A percentile compares a stretch with the other conserved stretches of the same genome.
These are phyloP conservation scores for Scrobipalpa costella DNA, from an alignment of 2,888 invertebrate genomes.

Conservation along the genomic window DNA sequence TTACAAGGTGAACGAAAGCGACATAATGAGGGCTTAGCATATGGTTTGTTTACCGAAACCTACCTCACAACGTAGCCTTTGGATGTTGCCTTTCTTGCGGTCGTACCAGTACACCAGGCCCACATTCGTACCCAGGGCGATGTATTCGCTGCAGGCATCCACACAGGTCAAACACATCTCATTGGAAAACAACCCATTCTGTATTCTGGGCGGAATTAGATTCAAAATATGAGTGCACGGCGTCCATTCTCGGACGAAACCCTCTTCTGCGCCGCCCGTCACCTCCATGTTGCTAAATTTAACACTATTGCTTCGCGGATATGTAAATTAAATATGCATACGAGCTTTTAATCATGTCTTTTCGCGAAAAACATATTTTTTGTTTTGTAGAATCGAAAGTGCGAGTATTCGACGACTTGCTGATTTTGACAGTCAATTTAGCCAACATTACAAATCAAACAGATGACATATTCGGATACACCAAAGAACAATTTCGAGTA, in stretches of 20 bases:
- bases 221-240: slow-evolving; percentile 88
- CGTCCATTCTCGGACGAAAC: slow-evolving; percentile 88
- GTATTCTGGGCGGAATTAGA: slow-evolving; percentile 87
- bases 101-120: slow-evolving; percentile 95
- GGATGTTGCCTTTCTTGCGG: slow-evolving; percentile 87
- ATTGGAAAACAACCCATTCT: slow-evolving; percentile 87
- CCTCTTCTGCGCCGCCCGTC: slow-evolving; percentile 69
- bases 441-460: slow-evolving; percentile 19
- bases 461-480: neutral
- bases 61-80: slow-evolving; percentile 91
- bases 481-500: too few relatives aligned
- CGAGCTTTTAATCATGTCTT: slow-evolving; percentile 14
- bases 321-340: slow-evolving; percentile 2
- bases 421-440: slow-evolving; percentile 9
- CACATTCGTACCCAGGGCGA: slow-evolving; percentile 92
- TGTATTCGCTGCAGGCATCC: slow-evolving; percentile 89
- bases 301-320: slow-evolving; percentile 26
- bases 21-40: slow-evolving; percentile 32
- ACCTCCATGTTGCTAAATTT: slow-evolving; percentile 60
- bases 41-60: slow-evolving; percentile 39
- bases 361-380: slow-evolving; percentile 20
- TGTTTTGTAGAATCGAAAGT: slow-evolving; percentile 15
- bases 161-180: slow-evolving; percentile 90
- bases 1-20: slow-evolving; percentile 51
- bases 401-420: neutral